phyloP scores from a whole-genome alignment of 2,888 invertebrate genomes.

The Drosophila buzzatii region DNA sequence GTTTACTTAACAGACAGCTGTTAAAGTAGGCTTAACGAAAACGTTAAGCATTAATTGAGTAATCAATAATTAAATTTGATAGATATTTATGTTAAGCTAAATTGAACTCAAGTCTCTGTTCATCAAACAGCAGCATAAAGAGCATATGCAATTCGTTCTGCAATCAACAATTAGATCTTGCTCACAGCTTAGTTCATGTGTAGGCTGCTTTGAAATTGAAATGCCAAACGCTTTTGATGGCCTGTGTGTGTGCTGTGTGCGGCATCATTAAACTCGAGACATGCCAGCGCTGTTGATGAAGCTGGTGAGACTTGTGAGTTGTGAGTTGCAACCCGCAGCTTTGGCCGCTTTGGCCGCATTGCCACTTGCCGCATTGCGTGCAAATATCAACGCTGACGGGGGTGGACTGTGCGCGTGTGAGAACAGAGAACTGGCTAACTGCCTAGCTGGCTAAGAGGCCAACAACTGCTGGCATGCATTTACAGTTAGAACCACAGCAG shows the following conservation, averaged over 20 bases:
- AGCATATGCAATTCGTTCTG: slow-evolving; percentile 34
- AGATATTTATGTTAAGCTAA: not conserved
- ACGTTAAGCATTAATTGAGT: not conserved
- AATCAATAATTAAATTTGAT: not conserved
- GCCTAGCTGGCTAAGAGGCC: slow-evolving; percentile 28
- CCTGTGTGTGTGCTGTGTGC: slow-evolving; percentile 54
- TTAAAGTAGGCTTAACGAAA: not conserved
- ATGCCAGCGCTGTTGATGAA: slow-evolving; percentile 47
- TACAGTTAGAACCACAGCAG: slow-evolving; percentile 56
- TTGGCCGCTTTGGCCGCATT: slow-evolving; percentile 44
- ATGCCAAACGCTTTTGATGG: slow-evolving; percentile 74
- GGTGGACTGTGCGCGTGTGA: slow-evolving; percentile 69
- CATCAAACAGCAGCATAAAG: slow-evolving; percentile 9
- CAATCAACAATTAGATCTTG: not conserved
- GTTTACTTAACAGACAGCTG: not conserved
- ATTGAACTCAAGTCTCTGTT: not conserved
- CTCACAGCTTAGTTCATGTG: slow-evolving; percentile 30
- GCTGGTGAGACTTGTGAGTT: slow-evolving; percentile 19
- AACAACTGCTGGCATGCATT: slow-evolving; percentile 66
- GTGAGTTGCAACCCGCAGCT: slow-evolving; percentile 44
- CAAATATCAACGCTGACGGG: slow-evolving; percentile 71
- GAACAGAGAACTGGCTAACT: slow-evolving; percentile 54
- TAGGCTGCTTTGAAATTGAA: slow-evolving; percentile 71
- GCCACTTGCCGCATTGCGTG: slow-evolving; percentile 65
- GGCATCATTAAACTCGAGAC: slow-evolving; percentile 70